A percentile compares a stretch with the other conserved stretches of the same genome.
phyloP scores from a whole-genome alignment of 2,797 vertebrate genomes.

The Protonibea diacanthus region DNA sequence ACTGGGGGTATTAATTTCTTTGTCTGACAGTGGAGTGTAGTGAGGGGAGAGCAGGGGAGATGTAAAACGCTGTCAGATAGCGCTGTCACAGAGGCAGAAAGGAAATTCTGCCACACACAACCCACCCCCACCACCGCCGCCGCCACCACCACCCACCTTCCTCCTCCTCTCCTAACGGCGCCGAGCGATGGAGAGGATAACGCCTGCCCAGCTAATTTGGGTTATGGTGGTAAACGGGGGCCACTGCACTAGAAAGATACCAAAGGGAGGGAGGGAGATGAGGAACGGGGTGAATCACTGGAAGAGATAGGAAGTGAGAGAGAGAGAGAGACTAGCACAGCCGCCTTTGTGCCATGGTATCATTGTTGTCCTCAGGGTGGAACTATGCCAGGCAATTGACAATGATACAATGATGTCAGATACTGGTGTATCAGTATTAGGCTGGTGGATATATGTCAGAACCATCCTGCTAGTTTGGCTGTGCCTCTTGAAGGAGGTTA shows the following conservation, averaged over 20 bases:
- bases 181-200: slow-evolving; percentile 88
- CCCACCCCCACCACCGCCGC: neutral
- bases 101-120: slow-evolving; percentile 76
- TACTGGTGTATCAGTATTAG: slow-evolving; percentile 28
- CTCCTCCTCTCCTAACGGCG: slow-evolving; percentile 50
- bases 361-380: slow-evolving; percentile 72
- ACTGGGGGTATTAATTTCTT: slow-evolving; percentile 99
- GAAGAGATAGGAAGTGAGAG: slow-evolving; percentile 57
- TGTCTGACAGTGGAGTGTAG: slow-evolving; percentile 98
- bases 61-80: slow-evolving; percentile 99
- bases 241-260: slow-evolving; percentile 83
- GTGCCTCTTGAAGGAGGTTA: neutral
- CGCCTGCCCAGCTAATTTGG: slow-evolving; percentile 93
- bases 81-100: slow-evolving; percentile 96
- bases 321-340: slow-evolving; percentile 41
- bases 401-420: slow-evolving; percentile 56
- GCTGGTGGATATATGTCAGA: neutral
- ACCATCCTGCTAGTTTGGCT: slow-evolving; percentile 34
- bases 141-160: neutral
- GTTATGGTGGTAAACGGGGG: slow-evolving; percentile 91
- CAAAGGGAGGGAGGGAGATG: slow-evolving; percentile 59
- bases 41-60: slow-evolving; percentile 96
- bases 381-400: slow-evolving; percentile 63
- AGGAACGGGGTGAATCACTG: slow-evolving; percentile 34
- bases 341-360: slow-evolving; percentile 75